These are phyloP conservation scores for Erannis defoliaria DNA, from an alignment of 2,888 invertebrate species.

Conservation along the genomic window DNA sequence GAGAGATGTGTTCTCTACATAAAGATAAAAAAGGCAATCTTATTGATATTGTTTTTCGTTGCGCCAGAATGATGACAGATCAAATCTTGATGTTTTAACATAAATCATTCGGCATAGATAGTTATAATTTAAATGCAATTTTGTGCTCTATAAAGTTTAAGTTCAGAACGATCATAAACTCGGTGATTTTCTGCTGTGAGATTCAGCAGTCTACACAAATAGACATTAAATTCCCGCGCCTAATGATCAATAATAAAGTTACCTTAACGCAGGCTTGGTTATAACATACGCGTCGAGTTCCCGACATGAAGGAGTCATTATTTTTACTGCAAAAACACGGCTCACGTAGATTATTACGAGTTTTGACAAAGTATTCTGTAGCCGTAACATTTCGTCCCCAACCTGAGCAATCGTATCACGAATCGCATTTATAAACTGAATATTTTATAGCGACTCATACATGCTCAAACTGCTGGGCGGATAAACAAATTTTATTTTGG, in stretches of 20 bases:
- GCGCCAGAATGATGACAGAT: too few species aligned
- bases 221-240: constrained; percentile 32
- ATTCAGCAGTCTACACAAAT: background rate
- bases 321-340: constrained; percentile 38
- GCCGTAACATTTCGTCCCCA: constrained; percentile 45
- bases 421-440: constrained; percentile 60
- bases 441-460: constrained; percentile 60
- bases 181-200: background rate
- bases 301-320: constrained; percentile 43
- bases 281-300: constrained; percentile 35
- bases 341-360: constrained; percentile 47
- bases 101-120: background rate
- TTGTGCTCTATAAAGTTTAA: background rate
- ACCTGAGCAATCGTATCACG: constrained; percentile 53
- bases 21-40: too few species aligned
- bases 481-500: constrained; percentile 59
- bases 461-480: constrained; percentile 51
- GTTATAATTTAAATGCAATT: background rate
- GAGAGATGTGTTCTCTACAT: too few species aligned
- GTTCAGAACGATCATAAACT: background rate
- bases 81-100: background rate
- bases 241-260: constrained; percentile 44
- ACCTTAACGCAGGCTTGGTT: constrained; percentile 38
- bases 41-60: too few species aligned
- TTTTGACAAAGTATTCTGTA: constrained; percentile 47